Evolutionary conservation across 2,797 vertebrate species (phyloP), one percentile per base, ranked within the genome.

Genomic region (Macropodus opercularis): DNA sequence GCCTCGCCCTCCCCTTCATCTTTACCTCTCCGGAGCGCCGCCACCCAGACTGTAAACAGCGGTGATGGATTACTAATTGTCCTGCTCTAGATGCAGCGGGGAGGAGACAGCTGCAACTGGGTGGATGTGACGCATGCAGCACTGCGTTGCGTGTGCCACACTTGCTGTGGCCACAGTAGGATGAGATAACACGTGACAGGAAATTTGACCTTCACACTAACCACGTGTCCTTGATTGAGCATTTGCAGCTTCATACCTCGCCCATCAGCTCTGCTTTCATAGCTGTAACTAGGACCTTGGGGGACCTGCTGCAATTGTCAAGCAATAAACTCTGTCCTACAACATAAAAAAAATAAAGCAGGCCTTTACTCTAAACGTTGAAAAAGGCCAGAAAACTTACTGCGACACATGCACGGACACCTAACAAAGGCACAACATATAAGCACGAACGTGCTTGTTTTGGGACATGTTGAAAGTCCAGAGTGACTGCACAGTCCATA

Each of bases 61-160:
- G 31, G 72, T 89, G 87, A 90, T 91, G 86, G 89, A 90, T 90
- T 83, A 78, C 88, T 90, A 90, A 91, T 90, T 87, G 79, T 78
- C 72, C 79, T 72, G 75, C 81, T 86, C 80, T 73, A 72, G 85
- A 88, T 88, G 78, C 85, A 85, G 53, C 21, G 71, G 69, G 72
- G 77, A 74, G 72, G 72, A 75, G 71, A 62, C 72, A 76, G 74
- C 73, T 82, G 49, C 34, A 38, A 60, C 74, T 77, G 75, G 81
- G 57, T 72, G 62, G 39, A 72, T 15, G 57, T 48, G 51, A 69
- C 15, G 10, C 15, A 18, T 34, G 42, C 26, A 32, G 26, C 5
- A 0, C 8, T 34, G 2, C 2, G 3, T 31, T 9, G 43, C 21
- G 26, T 27, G 3, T 14, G 18, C 47, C 64, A 44, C 15, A 13